Evolutionary conservation across 1,140 invertebrate species (phyloP).

Genomic region (Hestina assimilis): DNA sequence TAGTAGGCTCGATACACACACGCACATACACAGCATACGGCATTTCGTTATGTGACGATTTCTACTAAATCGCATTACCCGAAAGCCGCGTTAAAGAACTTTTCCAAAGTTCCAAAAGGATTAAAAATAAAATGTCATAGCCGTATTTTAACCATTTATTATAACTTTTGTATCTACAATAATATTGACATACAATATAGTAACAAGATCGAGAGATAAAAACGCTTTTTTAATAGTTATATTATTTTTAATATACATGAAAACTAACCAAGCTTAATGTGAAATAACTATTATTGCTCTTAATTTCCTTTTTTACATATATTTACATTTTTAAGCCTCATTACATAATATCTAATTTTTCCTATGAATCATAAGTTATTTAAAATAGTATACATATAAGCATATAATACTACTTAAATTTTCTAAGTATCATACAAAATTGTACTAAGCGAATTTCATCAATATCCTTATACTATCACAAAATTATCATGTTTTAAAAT

Average conservation of each 20-base stretch:
- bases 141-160: constrained; percentile 31
- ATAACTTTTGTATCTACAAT: constrained; percentile 30
- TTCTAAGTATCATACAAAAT: no score
- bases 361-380: no score
- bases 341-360: no score
- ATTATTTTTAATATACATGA: constrained; percentile 15
- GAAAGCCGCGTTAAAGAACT: background rate
- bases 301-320: constrained; percentile 26
- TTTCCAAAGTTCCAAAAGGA: background rate
- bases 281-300: constrained; percentile 34
- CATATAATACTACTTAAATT: background rate
- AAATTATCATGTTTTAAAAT: no score
- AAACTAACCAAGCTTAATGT: constrained; percentile 23
- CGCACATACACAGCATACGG: background rate
- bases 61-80: no score
- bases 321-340: constrained; percentile 20
- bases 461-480: no score
- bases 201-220: constrained; percentile 34
- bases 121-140: background rate
- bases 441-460: no score
- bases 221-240: no score
- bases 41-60: background rate
- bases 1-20: no score
- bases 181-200: constrained; percentile 37
- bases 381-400: no score